Percentiles rank a stretch among this genome's conserved stretches.
phyloP scores from a whole-genome alignment of 92 coral and sea anemone species.

The Porites lobata region DNA sequence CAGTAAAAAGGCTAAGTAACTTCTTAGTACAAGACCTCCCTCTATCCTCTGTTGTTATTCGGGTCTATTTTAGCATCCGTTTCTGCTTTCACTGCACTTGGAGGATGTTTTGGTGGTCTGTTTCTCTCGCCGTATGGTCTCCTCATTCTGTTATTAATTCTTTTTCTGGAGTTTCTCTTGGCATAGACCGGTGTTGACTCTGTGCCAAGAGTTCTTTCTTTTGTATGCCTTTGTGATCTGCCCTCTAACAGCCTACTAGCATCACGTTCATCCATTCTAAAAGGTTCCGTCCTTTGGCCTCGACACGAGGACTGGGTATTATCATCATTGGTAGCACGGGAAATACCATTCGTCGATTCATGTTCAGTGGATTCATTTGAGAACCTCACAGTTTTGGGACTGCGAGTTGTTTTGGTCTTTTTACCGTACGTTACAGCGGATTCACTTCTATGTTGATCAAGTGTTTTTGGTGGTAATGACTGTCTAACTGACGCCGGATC shows the following conservation, averaged over 20 bases:
- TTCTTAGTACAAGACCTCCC: too few species aligned
- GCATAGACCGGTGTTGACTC: background rate
- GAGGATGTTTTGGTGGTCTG: background rate
- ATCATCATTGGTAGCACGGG: background rate
- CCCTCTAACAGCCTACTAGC: background rate
- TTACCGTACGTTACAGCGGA: background rate
- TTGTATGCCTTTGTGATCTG: slow-evolving; percentile 6
- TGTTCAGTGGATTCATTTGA: background rate
- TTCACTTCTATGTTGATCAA: background rate
- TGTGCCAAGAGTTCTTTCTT: background rate
- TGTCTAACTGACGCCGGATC: background rate
- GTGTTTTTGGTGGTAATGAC: background rate
- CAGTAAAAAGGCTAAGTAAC: too few species aligned
- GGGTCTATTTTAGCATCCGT: background rate
- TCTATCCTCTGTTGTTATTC: slow-evolving; percentile 15
- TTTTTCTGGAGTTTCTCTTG: slow-evolving; percentile 1
- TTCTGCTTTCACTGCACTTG: background rate
- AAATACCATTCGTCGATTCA: background rate
- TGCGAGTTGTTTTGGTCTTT: background rate
- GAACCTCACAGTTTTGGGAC: background rate
- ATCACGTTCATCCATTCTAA: background rate
- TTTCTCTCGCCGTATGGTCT: background rate
- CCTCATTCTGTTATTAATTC: background rate
- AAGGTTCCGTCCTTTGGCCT: background rate
- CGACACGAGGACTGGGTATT: background rate